Percentiles rank a stretch among this genome's conserved stretches.
phyloP scores from a whole-genome alignment of 2,888 invertebrate species.

The Philopedon plagiatum region DNA sequence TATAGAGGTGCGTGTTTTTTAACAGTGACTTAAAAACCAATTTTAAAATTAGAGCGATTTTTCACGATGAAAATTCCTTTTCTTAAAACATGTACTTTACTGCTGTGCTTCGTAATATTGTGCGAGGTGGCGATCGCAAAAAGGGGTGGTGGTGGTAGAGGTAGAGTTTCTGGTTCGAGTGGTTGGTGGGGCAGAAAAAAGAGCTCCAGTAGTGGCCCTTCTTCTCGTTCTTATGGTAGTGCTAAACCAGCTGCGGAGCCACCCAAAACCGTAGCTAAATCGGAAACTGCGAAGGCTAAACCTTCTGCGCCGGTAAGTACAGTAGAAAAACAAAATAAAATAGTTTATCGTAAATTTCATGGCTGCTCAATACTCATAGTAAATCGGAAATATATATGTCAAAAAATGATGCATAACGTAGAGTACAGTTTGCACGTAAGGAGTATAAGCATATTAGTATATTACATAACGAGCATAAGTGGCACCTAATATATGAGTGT shows the following conservation, averaged over 20 bases:
- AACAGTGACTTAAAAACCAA: background rate
- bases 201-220: constrained; percentile 1
- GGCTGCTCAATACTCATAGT: no score
- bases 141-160: constrained; percentile 30
- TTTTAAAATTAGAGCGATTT: background rate
- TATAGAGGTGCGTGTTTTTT: constrained; percentile 9
- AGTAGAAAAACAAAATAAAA: no score
- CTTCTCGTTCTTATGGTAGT: background rate
- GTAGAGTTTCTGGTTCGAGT: constrained; percentile 16
- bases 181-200: constrained; percentile 41
- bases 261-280: background rate
- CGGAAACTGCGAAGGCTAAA: constrained; percentile 22
- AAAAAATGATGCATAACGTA: no score
- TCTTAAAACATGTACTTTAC: constrained; percentile 8
- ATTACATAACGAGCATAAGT: no score
- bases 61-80: constrained; percentile 10
- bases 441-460: no score
- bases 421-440: no score
- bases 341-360: no score
- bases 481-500: no score
- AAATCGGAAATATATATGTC: no score
- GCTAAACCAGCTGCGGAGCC: background rate
- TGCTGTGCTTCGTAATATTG: constrained; percentile 22
- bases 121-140: constrained; percentile 32
- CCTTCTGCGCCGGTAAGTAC: constrained; percentile 42